phyloP scores from a whole-genome alignment of 2,113 vertebrate genomes.

The Zeus faber region DNA sequence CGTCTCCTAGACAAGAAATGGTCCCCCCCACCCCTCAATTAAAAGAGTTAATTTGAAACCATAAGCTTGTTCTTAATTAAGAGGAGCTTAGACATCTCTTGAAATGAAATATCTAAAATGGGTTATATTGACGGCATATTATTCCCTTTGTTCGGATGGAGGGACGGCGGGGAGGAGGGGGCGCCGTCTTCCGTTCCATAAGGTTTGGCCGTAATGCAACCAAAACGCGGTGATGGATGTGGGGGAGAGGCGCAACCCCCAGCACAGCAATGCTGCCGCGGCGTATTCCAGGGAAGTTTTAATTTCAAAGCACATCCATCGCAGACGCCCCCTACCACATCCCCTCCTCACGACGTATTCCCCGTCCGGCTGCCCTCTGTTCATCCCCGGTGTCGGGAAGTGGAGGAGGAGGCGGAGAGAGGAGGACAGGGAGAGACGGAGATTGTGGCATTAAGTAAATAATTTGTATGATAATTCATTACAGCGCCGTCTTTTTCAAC shows the following conservation, averaged over 20 bases:
- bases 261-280: slow-evolving; percentile 41
- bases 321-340: slow-evolving; percentile 54
- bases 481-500: slow-evolving; percentile 82
- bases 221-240: slow-evolving; percentile 37
- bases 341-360: slow-evolving; percentile 45
- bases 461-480: slow-evolving; percentile 88
- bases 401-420: slow-evolving; percentile 41
- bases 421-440: slow-evolving; percentile 39
- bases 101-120: slow-evolving; percentile 75
- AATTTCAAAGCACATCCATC: slow-evolving; percentile 61
- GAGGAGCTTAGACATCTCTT: slow-evolving; percentile 75
- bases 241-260: slow-evolving; percentile 38
- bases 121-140: slow-evolving; percentile 66
- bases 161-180: no score
- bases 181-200: no score
- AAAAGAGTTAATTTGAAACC: slow-evolving; percentile 77
- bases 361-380: slow-evolving; percentile 40
- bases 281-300: slow-evolving; percentile 53
- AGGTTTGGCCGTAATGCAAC: no score
- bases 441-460: slow-evolving; percentile 83
- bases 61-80: slow-evolving; percentile 78
- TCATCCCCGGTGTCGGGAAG: slow-evolving; percentile 57
- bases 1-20: slow-evolving; percentile 57
- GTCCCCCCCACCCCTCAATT: slow-evolving; percentile 61
- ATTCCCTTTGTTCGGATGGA: slow-evolving; percentile 54